Conservation (phyloP, 2,113 vertebrate species). For the Carlito syrichta region DNA sequence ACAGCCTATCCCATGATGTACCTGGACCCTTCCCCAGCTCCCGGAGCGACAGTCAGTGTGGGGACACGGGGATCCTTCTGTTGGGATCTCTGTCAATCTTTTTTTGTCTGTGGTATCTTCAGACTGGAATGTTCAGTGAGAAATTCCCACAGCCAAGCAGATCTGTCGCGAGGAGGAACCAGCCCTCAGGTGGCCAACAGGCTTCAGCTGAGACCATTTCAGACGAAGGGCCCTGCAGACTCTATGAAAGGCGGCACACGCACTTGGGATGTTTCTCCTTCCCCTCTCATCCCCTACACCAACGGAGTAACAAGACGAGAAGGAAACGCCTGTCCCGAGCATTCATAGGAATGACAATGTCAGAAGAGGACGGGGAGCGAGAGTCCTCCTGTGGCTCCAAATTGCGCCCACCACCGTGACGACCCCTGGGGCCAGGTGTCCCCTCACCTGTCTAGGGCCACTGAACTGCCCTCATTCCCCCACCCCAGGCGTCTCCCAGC, state of each 20-base stretch:
- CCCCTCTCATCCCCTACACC: too few species aligned
- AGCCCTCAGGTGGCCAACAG: accelerated
- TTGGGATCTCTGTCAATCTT: not conserved
- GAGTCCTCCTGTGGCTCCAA: not conserved
- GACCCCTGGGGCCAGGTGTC: not conserved
- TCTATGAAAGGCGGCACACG: accelerated
- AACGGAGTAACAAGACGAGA: not conserved
- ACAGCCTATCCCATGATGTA: accelerated
- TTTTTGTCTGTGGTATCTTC: too few species aligned
- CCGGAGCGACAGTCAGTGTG: not conserved
- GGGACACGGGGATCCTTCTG: accelerated
- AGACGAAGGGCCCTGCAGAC: not conserved
- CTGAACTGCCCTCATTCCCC: too few species aligned
- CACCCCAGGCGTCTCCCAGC: too few species aligned
- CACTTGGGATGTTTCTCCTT: not conserved
- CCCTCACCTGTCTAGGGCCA: too few species aligned
- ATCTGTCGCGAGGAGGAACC: accelerated
- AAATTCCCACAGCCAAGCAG: not conserved
- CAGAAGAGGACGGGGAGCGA: accelerated
- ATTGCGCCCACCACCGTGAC: not conserved
- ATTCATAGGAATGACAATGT: accelerated
- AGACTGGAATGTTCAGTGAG: too few species aligned
- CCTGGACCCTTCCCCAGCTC: not conserved
- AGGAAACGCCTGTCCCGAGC: not conserved
- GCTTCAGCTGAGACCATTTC: not conserved